Conservation (phyloP, 2,113 vertebrate genomes). For the Pithys albifrons region DNA sequence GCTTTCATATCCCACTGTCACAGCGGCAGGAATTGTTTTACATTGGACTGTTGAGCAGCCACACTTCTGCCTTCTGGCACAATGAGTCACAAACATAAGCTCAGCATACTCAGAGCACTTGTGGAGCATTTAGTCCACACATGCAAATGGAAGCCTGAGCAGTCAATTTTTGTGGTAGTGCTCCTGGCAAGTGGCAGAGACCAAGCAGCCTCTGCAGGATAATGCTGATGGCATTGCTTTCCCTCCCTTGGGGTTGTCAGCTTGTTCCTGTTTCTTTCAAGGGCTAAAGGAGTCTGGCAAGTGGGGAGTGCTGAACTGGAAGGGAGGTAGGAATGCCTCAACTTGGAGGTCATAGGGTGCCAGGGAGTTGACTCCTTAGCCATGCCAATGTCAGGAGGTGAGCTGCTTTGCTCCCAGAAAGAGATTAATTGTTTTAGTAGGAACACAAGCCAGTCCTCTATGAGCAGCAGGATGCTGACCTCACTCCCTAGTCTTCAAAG, state of each 20-base stretch:
- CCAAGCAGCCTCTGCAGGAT: background rate
- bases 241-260: background rate
- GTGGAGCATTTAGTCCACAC: background rate
- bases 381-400: background rate
- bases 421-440: background rate
- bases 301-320: background rate
- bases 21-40: background rate
- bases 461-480: background rate
- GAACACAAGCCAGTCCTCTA: background rate
- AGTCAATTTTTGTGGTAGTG: background rate
- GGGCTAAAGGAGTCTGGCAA: background rate
- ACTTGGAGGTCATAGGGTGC: background rate
- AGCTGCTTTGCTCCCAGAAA: background rate
- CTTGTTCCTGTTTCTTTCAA: background rate
- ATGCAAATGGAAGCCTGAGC: background rate
- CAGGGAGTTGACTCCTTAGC: background rate
- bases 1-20: background rate
- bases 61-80: background rate
- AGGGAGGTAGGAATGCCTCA: background rate
- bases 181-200: background rate
- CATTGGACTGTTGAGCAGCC: background rate
- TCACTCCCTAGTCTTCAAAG: background rate
- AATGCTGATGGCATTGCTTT: background rate
- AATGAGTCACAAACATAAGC: background rate
- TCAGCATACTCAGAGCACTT: background rate